Evolutionary conservation across 2,797 vertebrate genomes (phyloP).

Genomic region (Galago senegalensis): DNA sequence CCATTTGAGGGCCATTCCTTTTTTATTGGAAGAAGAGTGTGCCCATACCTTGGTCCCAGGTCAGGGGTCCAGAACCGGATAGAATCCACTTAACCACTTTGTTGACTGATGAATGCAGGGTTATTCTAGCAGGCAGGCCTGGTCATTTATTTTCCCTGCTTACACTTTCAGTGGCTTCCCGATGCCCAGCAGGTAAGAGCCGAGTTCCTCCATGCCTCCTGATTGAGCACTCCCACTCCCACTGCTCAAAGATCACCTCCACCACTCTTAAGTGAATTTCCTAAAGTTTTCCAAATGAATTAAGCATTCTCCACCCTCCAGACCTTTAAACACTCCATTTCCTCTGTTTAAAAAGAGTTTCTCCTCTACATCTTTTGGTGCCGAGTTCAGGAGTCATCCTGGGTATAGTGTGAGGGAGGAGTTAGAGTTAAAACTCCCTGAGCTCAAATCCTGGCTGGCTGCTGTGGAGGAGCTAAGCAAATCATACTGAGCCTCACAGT

Average conservation of each 20-base stretch:
- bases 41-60: neutral
- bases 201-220: neutral
- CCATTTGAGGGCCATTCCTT: slow-evolving; percentile 42
- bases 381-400: neutral
- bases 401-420: accelerated
- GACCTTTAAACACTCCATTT: neutral
- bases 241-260: neutral
- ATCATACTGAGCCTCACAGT: neutral
- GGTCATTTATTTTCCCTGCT: slow-evolving; percentile 63
- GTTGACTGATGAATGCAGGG: neutral
- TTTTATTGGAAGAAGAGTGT: slow-evolving; percentile 30
- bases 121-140: neutral
- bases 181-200: neutral
- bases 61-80: slow-evolving; percentile 12
- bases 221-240: accelerated
- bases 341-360: neutral
- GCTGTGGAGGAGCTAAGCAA: no score
- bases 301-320: neutral
- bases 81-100: slow-evolving; percentile 35
- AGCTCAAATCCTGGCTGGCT: neutral
- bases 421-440: accelerated
- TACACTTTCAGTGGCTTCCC: slow-evolving; percentile 30
- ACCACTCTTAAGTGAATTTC: neutral
- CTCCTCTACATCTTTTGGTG: neutral
- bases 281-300: neutral